Evolutionary conservation across 2,113 vertebrate species (phyloP), one percentile per base, ranked within the genome.

Genomic region (Forbesichthys agassizii): DNA sequence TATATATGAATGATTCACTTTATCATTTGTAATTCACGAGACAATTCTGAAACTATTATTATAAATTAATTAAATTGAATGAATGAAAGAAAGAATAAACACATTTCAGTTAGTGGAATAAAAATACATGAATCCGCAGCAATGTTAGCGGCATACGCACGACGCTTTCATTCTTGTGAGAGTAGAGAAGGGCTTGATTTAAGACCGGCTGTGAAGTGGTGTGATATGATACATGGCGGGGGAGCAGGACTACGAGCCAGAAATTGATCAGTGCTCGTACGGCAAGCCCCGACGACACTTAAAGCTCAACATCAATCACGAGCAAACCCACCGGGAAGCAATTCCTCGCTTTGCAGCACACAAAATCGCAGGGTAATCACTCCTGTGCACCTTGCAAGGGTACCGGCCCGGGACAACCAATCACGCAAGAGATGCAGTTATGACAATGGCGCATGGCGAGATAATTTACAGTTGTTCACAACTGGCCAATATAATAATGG

Each of bases 341-440:
- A 14, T 48, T 58, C 27, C 61, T 83, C 33, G 0, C 66, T 74
- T 76, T n/a, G 48, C 5, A 13, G 46, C 75, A 68, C 72, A 48
- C 33, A 47, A 71, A 83, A 70, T 55, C 73, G 80, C 85, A 73
- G 69, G 61, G 75, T 59, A 52, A 82, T 80, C 82, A 71, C 63
- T 81, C 63, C 66, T 58, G 63, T 76, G 72, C 73, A 57, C 69
- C 77, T 77, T 48, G 53, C 57, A 11, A 33, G 61, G 72, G 20
- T 56, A 46, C 20, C 0, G 6, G 27, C 47, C 9, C 13, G 46
- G 48, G 0, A 20, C 27, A 27, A 71, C 48, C 12, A 36, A 42
- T 47, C 7, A 16, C 0, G 49, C n/a, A 42, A 47, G 61, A 66
- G 51, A 1, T 54, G 69, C 55, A 10, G 13, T 62, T 10, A 49